These are phyloP conservation scores for Oncorhynchus masou DNA, from an alignment of 2,113 vertebrate species.

Conservation along the genomic window DNA sequence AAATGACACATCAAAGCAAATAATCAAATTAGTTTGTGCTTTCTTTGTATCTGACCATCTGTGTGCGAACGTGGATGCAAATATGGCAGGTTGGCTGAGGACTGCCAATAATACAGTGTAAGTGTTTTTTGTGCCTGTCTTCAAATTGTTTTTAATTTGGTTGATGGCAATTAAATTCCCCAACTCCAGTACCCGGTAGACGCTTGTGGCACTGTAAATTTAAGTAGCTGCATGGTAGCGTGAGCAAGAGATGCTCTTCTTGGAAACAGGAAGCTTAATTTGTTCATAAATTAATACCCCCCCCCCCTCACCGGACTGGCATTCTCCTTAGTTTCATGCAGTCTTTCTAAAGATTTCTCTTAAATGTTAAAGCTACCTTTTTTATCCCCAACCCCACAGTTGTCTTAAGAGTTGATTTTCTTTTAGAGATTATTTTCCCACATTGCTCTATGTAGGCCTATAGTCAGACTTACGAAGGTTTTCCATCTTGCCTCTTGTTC, in stretches of 20 bases:
- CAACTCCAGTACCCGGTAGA: not conserved
- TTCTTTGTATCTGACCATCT: not conserved
- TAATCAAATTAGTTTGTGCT: not conserved
- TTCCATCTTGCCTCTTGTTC: not conserved
- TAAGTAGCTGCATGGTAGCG: slow-evolving; percentile 2
- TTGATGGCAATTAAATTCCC: not conserved
- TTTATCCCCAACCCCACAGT: not conserved
- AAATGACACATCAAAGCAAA: not conserved
- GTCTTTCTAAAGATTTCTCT: not conserved
- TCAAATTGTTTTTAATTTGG: not conserved
- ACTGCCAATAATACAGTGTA: not conserved
- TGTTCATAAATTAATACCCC: slow-evolving; percentile 1
- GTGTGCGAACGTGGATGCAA: not conserved
- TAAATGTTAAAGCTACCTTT: not conserved
- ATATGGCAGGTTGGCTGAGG: not conserved
- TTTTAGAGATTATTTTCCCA: not conserved
- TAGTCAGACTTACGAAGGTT: not conserved
- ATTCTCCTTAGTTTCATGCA: not conserved
- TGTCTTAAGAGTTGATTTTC: not conserved
- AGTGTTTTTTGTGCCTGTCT: not conserved
- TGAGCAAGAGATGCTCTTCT: slow-evolving; percentile 6
- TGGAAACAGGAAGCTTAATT: not conserved
- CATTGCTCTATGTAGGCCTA: not conserved
- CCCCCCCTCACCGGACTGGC: not conserved
- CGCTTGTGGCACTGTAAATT: slow-evolving; percentile 10